These are phyloP conservation scores for Lemur catta DNA, from an alignment of 2,797 vertebrate species.

Conservation along the genomic window DNA sequence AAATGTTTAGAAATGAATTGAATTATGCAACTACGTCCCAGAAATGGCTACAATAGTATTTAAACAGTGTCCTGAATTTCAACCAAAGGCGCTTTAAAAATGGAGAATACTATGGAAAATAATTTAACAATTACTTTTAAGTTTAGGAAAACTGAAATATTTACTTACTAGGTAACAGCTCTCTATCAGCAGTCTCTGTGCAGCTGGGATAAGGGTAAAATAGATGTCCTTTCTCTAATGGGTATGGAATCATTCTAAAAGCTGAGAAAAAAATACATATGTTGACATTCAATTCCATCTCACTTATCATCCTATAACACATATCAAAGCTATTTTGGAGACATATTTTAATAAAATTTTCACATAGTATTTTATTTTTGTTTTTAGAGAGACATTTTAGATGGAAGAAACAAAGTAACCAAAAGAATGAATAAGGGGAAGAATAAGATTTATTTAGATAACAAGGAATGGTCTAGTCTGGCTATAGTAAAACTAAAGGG, in stretches of 20 bases:
- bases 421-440: slow-evolving; percentile 16
- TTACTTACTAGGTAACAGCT: slow-evolving; percentile 96
- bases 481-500: slow-evolving; percentile 7
- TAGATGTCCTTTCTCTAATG: slow-evolving; percentile 97
- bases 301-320: neutral
- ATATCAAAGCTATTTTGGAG: slow-evolving; percentile 54
- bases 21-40: neutral
- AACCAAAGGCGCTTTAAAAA: slow-evolving; percentile 38
- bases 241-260: slow-evolving; percentile 99
- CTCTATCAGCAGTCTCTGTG: slow-evolving; percentile 98
- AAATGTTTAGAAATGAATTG: slow-evolving; percentile 7
- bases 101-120: slow-evolving; percentile 18
- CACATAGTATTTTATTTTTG: slow-evolving; percentile 15
- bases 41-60: slow-evolving; percentile 23
- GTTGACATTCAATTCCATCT: slow-evolving; percentile 51
- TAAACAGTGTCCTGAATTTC: slow-evolving; percentile 14
- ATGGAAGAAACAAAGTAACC: slow-evolving; percentile 44
- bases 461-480: neutral
- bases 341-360: slow-evolving; percentile 42
- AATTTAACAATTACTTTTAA: slow-evolving; percentile 23
- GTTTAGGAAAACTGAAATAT: slow-evolving; percentile 69
- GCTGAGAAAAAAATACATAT: slow-evolving; percentile 83
- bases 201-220: slow-evolving; percentile 99
- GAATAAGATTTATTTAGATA: slow-evolving; percentile 22
- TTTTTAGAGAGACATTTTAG: neutral